Evolutionary conservation across 2,888 invertebrate genomes (phyloP).

Genomic region (Herminia tarsipennalis): DNA sequence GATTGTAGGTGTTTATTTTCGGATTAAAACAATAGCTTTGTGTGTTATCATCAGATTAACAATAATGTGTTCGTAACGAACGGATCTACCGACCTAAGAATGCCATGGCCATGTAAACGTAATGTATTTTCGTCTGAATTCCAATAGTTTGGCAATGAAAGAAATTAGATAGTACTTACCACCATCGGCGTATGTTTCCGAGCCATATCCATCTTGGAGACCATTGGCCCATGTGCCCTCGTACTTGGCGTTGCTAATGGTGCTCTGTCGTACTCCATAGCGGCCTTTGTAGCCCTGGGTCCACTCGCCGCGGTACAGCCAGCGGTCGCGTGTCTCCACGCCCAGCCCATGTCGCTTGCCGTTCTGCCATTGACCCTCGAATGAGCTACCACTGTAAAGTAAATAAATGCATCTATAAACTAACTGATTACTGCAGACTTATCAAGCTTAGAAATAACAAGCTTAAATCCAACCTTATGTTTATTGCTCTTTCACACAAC

Average conservation of each 20-base stretch:
- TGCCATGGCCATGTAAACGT: constrained; percentile 70
- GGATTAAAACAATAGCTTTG: constrained; percentile 36
- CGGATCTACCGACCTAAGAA: constrained; percentile 52
- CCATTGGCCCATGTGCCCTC: constrained; percentile 99
- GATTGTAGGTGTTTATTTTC: constrained; percentile 40
- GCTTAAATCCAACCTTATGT: no score
- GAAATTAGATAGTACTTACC: constrained; percentile 88
- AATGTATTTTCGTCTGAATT: constrained; percentile 71
- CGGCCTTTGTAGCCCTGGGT: constrained; percentile 99
- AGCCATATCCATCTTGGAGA: constrained; percentile 99
- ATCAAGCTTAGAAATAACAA: no score
- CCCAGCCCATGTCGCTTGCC: constrained; percentile 99
- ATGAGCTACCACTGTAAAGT: constrained; percentile 94
- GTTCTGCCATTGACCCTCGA: constrained; percentile 99
- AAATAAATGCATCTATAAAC: constrained; percentile 14
- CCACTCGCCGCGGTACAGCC: constrained; percentile 99
- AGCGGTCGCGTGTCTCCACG: constrained; percentile 97
- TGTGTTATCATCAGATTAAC: constrained; percentile 49
- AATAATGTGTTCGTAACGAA: constrained; percentile 54
- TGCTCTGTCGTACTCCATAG: constrained; percentile 98
- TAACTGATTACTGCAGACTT: neutral
- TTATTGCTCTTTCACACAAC: no score
- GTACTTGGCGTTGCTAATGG: constrained; percentile 97
- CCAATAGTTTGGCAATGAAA: constrained; percentile 68
- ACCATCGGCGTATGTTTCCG: constrained; percentile 99